A percentile compares a stretch with the other conserved stretches of the same genome.
These are phyloP conservation scores for Gallinago stenura DNA, from an alignment of 2,797 vertebrate species.

Conservation along the genomic window DNA sequence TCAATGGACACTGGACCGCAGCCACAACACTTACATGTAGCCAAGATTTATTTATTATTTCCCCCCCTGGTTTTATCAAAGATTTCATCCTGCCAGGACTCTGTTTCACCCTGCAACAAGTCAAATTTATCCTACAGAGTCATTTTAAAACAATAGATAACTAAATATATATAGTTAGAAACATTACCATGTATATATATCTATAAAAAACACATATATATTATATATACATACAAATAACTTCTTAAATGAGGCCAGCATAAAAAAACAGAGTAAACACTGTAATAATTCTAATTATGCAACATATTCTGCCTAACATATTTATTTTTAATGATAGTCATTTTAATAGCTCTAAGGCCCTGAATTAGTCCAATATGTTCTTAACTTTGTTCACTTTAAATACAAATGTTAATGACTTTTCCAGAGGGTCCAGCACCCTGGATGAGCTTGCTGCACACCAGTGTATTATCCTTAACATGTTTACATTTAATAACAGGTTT, in stretches of 20 bases:
- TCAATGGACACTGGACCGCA: not conserved
- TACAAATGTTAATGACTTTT: slow-evolving; percentile 65
- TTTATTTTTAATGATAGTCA: slow-evolving; percentile 63
- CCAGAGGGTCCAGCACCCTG: slow-evolving; percentile 51
- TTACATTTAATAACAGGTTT: slow-evolving; percentile 67
- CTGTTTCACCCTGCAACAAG: slow-evolving; percentile 35
- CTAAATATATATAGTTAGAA: not conserved
- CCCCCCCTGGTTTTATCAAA: not conserved
- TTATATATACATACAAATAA: not conserved
- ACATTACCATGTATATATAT: not conserved
- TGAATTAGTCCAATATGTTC: slow-evolving; percentile 70
- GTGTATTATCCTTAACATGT: not conserved
- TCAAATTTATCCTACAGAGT: not conserved
- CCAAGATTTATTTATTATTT: slow-evolving; percentile 1
- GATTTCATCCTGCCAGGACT: not conserved
- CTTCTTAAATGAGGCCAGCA: not conserved
- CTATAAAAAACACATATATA: not conserved
- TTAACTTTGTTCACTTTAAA: slow-evolving; percentile 54
- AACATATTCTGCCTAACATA: slow-evolving; percentile 41
- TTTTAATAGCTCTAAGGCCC: slow-evolving; percentile 70
- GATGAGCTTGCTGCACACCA: not conserved
- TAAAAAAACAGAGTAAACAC: slow-evolving; percentile 32
- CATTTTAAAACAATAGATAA: slow-evolving; percentile 21
- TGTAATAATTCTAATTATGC: slow-evolving; percentile 62
- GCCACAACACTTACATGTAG: not conserved